phyloP scores from a whole-genome alignment of 2,113 vertebrate species.

The Ammodytes marinus region DNA sequence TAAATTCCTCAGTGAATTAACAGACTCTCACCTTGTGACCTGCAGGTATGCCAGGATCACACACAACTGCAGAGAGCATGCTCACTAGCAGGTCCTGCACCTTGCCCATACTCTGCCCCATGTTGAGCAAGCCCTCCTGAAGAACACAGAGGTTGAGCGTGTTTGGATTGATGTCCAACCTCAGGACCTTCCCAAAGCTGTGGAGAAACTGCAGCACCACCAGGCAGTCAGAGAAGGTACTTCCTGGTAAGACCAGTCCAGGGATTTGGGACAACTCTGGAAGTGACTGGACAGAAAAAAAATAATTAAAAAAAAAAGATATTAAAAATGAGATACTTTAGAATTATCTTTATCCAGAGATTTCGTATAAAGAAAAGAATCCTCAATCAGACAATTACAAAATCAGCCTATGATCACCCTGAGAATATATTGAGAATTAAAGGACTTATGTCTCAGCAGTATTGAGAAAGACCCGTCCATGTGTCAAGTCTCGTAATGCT shows the following conservation, averaged over 20 bases:
- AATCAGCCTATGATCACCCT: background rate
- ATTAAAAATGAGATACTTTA: background rate
- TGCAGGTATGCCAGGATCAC: slow-evolving; percentile 92
- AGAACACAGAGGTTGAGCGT: slow-evolving; percentile 89
- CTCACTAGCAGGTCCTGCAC: slow-evolving; percentile 94
- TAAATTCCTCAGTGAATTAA: background rate
- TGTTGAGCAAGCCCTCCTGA: slow-evolving; percentile 93
- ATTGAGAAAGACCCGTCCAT: background rate
- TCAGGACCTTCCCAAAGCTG: slow-evolving; percentile 95
- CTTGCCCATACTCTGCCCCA: slow-evolving; percentile 88
- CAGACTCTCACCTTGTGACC: slow-evolving; percentile 90
- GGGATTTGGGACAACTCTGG: slow-evolving; percentile 91
- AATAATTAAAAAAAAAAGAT: background rate
- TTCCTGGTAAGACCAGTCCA: slow-evolving; percentile 91
- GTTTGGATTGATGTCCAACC: slow-evolving; percentile 88
- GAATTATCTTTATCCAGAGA: background rate
- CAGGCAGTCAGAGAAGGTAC: slow-evolving; percentile 92
- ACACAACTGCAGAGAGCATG: slow-evolving; percentile 91
- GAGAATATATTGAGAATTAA: no score
- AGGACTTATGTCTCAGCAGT: background rate
- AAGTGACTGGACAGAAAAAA: slow-evolving; percentile 84
- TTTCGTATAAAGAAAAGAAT: background rate
- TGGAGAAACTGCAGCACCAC: slow-evolving; percentile 95
- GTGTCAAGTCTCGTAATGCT: no score
- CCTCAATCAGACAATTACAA: background rate